phyloP scores from a whole-genome alignment of 2,888 invertebrate genomes.

The Linhomoeus sp. region DNA sequence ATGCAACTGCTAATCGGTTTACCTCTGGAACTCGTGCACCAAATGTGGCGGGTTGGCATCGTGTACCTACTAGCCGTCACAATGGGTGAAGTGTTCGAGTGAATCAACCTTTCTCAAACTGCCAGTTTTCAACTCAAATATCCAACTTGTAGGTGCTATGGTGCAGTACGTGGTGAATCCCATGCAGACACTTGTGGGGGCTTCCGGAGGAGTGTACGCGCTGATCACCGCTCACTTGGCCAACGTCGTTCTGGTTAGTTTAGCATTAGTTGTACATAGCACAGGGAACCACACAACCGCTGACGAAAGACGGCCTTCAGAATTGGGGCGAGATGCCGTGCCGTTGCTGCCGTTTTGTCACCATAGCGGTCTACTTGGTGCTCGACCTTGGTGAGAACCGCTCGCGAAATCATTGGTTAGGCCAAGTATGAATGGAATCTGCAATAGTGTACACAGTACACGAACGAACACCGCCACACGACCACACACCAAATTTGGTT shows the following conservation, averaged over 20 bases:
- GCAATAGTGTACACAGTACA: too few relatives aligned
- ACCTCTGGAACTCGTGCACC: slow-evolving; percentile 6
- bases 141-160: slow-evolving; percentile 12
- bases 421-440: too few relatives aligned
- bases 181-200: slow-evolving; percentile 27
- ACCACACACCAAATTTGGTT: too few relatives aligned
- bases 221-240: slow-evolving; percentile 31
- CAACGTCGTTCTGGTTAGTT: slow-evolving; percentile 29
- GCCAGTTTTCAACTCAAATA: not conserved
- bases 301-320: too few relatives aligned
- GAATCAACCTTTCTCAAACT: not conserved
- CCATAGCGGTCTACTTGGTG: slow-evolving; percentile 55
- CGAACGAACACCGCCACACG: too few relatives aligned
- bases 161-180: slow-evolving; percentile 28
- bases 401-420: too few relatives aligned
- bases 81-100: slow-evolving; percentile 12
- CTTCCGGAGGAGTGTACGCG: slow-evolving; percentile 32
- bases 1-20: slow-evolving; percentile 2
- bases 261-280: too few relatives aligned
- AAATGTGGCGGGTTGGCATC: slow-evolving; percentile 11
- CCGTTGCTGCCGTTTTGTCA: slow-evolving; percentile 57
- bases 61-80: slow-evolving; percentile 26
- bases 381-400: slow-evolving; percentile 51
- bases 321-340: slow-evolving; percentile 94
- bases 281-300: not conserved